Conservation (phyloP, 1,140 invertebrate genomes). For the Macrotrachela quadricornifera region DNA sequence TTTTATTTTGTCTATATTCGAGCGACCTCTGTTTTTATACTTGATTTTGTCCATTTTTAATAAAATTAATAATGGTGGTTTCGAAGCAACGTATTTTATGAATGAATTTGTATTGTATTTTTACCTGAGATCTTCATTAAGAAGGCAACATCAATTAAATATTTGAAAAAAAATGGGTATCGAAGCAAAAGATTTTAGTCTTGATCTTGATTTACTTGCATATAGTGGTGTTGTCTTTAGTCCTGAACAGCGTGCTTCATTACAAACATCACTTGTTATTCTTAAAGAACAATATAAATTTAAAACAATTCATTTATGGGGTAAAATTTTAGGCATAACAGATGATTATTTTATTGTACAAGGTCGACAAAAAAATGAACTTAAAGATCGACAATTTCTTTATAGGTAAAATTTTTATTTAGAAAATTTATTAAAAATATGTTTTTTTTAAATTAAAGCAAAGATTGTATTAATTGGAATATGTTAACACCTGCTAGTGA, state of each 20-base stretch:
- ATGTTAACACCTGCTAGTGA: constrained; percentile 23
- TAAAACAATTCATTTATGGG: constrained; percentile 29
- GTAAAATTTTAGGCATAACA: constrained; percentile 26
- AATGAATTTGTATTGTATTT: too few relatives aligned
- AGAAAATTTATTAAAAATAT: neutral
- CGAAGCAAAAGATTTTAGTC: constrained; percentile 21
- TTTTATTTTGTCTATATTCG: too few relatives aligned
- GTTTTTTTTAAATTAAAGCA: constrained; percentile 12
- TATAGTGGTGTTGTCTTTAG: constrained; percentile 24
- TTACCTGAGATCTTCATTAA: too few relatives aligned
- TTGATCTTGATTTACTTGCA: constrained; percentile 27
- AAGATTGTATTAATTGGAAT: constrained; percentile 29
- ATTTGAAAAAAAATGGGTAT: constrained; percentile 13
- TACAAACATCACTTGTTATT: constrained; percentile 28
- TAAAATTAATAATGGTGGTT: too few relatives aligned
- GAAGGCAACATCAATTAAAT: too few relatives aligned
- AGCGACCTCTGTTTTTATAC: too few relatives aligned
- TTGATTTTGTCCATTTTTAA: too few relatives aligned
- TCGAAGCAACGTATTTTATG: too few relatives aligned
- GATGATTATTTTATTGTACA: constrained; percentile 30
- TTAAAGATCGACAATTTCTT: constrained; percentile 22
- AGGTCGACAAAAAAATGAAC: constrained; percentile 24
- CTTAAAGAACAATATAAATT: constrained; percentile 29
- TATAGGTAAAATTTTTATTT: constrained; percentile 19
- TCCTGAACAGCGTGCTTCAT: constrained; percentile 25